Base-by-base conservation (phyloP, 92 coral and sea anemone species). In the Epizoanthus rinbou region DNA sequence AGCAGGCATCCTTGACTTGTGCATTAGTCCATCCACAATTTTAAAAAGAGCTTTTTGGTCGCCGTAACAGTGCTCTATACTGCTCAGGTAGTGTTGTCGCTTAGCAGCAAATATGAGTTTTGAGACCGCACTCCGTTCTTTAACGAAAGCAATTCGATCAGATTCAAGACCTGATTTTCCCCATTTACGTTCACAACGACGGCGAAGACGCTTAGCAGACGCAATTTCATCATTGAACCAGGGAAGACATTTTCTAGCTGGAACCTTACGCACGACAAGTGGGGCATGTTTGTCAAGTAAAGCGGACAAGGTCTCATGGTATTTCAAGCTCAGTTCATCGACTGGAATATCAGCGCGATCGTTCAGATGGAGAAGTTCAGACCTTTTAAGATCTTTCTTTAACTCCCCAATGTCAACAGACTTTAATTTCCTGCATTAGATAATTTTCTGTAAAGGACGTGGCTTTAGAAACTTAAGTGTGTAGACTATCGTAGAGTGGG, bases 401-500 rank as follows among this genome's bases (percentile, higher is more conserved):
- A 31, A 69, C 31, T 69, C 74, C 31, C 74, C 74, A 69, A 69
- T 23, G 74, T 45, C 75, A 71, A 71, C 45, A 9, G 28, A 41
- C 75, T 71, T 71, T 71, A 71, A 71, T 15, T 71, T 71, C 75
- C 75, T 71, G 58, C 57, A 71, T 71, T 71, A 7, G 13, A 71
- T 35, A 35, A 71, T 35, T 17, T 71, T 71, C 45, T 43, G 75
- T 41, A 41, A 35, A 25, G 75, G 75, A 8, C 75, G 75, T 71
- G 75, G 75, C 58, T 35, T 71, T 17, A 71, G 45, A 71, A 71
- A 41, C 33, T 33, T 35, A n/a, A 33, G 73, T 67, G 70, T 65
- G 70, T 65, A 65, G 70, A 65, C 70, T 65, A 65, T 65, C 70
- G 70, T 65, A 11, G 70, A 65, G 41, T 65, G 70, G 70, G 70